Percentiles rank a stretch among this genome's conserved stretches.
These are phyloP conservation scores for Conchocele bisecta DNA, from an alignment of 2,888 invertebrate genomes.

Conservation along the genomic window DNA sequence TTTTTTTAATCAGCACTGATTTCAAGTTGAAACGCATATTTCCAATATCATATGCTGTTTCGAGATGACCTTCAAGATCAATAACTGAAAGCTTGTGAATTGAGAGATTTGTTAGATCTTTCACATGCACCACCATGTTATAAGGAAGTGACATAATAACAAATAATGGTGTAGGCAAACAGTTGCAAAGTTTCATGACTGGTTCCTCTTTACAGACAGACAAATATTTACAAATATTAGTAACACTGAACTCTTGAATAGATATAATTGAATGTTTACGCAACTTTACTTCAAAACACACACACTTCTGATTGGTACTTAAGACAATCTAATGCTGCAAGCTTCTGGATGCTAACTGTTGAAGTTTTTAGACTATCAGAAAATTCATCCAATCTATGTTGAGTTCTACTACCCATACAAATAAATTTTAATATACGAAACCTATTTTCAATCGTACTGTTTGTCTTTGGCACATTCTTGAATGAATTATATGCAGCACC, in stretches of 20 bases:
- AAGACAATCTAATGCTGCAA: no score
- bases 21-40: neutral
- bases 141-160: neutral
- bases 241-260: neutral
- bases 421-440: constrained; percentile 31
- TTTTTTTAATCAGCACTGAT: neutral
- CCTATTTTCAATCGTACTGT: constrained; percentile 21
- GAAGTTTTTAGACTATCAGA: no score
- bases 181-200: neutral
- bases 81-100: neutral
- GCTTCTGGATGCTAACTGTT: no score
- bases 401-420: constrained; percentile 7
- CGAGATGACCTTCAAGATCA: neutral
- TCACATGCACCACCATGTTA: neutral
- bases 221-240: neutral
- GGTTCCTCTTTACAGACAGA: neutral
- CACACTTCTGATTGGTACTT: constrained; percentile 6
- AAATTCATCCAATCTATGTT: no score
- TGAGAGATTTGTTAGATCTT: neutral
- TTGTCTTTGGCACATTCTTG: neutral
- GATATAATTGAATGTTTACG: neutral
- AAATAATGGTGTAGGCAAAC: neutral
- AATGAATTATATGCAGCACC: neutral
- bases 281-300: neutral
- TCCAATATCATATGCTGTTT: neutral